Base-by-base conservation (phyloP, 2,797 vertebrate genomes). In the Rhinella marina region DNA sequence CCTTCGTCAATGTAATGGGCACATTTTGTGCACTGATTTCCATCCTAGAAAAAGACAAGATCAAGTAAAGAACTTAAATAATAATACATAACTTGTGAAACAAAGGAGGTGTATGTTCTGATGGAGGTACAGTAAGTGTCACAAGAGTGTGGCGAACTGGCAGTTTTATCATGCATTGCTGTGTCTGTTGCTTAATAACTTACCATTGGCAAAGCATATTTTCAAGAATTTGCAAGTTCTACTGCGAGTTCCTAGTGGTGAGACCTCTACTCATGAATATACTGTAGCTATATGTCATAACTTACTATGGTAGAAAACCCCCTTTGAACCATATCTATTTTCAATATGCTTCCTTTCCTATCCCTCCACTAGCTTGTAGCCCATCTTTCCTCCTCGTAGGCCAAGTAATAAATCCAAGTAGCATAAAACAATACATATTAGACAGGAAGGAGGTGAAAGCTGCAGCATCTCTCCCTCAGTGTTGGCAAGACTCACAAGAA, bases 1-100 rank as follows among this genome's bases (percentile, higher is more conserved):
- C 94, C 95, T 0, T 97, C 97, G 0, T 99, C 97, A 25, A 93
- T 94, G 41, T 94, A 94, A 85, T 96, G 95, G 64, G 95, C 94
- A 57, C 98, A 99, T 88, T 94, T 92, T 17, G 92, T 87, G 48
- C 98, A 99, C 68, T 94, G 92, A 92, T 95, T 95, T 0, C 96
- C 93, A 21, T 96, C 97, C 98, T 99, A 92, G 0, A 59, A 79
- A 90, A 61, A 32, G 66, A 16, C 2, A 13, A 0, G 25, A 10
- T 2, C 19, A 54, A 52, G 61, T 50, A 17, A 29, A 72, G 23
- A 23, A 4, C 8, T 54, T 7, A 54, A 54, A 77, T 77, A 54
- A 77, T 77, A 77, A 11, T 77, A 7, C 3, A 50, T 3, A 48
- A 32, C 68, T 32, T 8, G 14, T 23, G 7, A 21, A 62, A 62